Base-by-base conservation (phyloP, 2,113 vertebrate species). In the Sprattus sprattus region DNA sequence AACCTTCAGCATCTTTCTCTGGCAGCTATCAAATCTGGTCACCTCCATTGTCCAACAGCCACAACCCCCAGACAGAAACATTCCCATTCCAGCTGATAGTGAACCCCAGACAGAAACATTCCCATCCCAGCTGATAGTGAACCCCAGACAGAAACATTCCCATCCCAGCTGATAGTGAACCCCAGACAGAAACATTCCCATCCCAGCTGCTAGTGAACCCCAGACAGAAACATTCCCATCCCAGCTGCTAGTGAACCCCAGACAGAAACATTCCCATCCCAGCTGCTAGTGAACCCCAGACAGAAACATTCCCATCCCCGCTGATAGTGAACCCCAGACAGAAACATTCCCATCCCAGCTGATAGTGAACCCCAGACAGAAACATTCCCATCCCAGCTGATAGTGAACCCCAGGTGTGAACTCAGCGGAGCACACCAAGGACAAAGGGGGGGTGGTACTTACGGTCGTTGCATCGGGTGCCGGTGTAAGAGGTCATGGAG, bases 401-500 rank as follows among this genome's bases (percentile, higher is more conserved):
- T 60, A 20, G 46, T 18, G 3, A 50, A 13, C 16, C 6, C 22
- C n/a, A 82, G 8, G 28, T 11, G 18, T 85, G 10, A 47, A 5
- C 20, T 4, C 54, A 60, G 18, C 20, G 18, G 18, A 18, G 18
- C 7, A 1, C 39, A 39, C 39, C 1, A 39, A 20, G 6, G 18
- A 4, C 1, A 6, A 49, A 15, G 32, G 46, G 2, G 67, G 4
- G 22, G 0, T 32, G 18, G 83, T 87, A 99, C 98, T 99, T 94
- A 99, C 98, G 98, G 88, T 99, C 98, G 67, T 98, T 99, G 95
- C 98, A 99, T 93, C 98, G 96, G 85, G 95, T 97, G 88, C 98
- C 98, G 0, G 96, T 96, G 91, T 99, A 99, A 0, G 98, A 99
- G 0, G 98, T 99, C 98, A 99, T 98, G n/a, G 97, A 96, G 89